Evolutionary conservation across 2,888 invertebrate species (phyloP).

Genomic region (Latrodectus hesperus): DNA sequence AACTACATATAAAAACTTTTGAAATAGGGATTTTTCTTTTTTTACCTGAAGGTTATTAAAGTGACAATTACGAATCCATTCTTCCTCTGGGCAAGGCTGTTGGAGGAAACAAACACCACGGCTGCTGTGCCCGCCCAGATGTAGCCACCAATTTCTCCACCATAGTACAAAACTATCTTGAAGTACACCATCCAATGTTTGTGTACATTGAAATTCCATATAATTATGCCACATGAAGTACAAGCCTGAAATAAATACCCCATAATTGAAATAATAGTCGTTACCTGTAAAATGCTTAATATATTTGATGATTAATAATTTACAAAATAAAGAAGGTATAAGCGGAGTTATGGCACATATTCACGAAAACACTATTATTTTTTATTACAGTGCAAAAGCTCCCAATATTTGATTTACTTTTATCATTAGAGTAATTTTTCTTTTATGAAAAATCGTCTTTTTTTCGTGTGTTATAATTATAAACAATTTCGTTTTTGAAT

Average conservation of each 20-base stretch:
- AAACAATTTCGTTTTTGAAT: too few species aligned
- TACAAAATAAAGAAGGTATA: too few species aligned
- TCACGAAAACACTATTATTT: too few species aligned
- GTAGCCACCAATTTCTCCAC: slow-evolving; percentile 47
- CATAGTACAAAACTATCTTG: slow-evolving; percentile 48
- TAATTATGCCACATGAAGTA: slow-evolving; percentile 25
- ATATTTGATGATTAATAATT: too few species aligned
- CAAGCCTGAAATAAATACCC: neutral
- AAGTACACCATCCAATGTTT: slow-evolving; percentile 14
- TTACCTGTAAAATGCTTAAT: too few species aligned
- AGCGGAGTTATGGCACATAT: too few species aligned
- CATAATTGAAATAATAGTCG: neutral
- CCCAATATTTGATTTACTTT: too few species aligned
- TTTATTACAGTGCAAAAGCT: too few species aligned
- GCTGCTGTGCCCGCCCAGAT: slow-evolving; percentile 33
- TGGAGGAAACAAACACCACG: neutral
- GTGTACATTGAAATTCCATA: slow-evolving; percentile 25
- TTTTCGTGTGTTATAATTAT: too few species aligned
- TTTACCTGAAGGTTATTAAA: slow-evolving; percentile 39
- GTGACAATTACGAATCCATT: slow-evolving; percentile 21
- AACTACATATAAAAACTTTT: neutral
- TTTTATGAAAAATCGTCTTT: too few species aligned
- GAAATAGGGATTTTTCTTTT: neutral
- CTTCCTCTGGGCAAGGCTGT: neutral
- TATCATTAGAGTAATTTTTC: too few species aligned